Percentiles rank a stretch among this genome's conserved stretches.
Conservation (phyloP, 2,888 invertebrate species). For the Baccha elongata region DNA sequence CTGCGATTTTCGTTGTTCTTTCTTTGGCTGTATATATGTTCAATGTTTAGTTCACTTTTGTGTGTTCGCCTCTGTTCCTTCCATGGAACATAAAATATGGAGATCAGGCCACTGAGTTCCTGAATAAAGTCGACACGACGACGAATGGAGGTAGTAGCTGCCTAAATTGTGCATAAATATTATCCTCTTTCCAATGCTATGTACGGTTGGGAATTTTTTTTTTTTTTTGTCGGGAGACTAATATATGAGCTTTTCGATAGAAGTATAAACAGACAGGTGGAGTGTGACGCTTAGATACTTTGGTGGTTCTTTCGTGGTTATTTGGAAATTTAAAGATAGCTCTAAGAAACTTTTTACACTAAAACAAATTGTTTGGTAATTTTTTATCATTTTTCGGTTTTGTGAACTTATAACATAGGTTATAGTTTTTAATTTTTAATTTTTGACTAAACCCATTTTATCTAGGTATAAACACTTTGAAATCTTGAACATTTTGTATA, state of each 20-base stretch:
- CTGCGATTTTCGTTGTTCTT: constrained; percentile 66
- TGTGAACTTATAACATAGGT: too few relatives aligned
- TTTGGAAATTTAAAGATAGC: neutral
- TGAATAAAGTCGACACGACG: constrained; percentile 49
- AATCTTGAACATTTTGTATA: too few relatives aligned
- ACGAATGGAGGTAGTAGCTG: constrained; percentile 62
- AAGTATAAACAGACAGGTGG: constrained; percentile 36
- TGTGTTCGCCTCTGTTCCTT: constrained; percentile 27
- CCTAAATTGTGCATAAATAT: constrained; percentile 72
- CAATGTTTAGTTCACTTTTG: constrained; percentile 22
- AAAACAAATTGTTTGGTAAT: neutral
- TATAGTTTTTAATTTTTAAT: too few relatives aligned
- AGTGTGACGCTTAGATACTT: neutral
- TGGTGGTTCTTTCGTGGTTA: neutral
- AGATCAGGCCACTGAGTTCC: constrained; percentile 41
- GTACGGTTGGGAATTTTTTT: constrained; percentile 18
- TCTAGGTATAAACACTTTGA: too few relatives aligned
- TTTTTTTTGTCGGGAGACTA: constrained; percentile 30
- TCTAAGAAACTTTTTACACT: neutral
- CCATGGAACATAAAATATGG: constrained; percentile 56
- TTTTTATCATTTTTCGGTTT: too few relatives aligned
- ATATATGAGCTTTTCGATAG: constrained; percentile 63
- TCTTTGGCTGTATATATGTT: constrained; percentile 1
- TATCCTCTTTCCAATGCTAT: constrained; percentile 47
- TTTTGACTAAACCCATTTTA: too few relatives aligned